These are phyloP conservation scores for Coryphaenoides rupestris DNA, from an alignment of 2,113 vertebrate genomes.

Conservation along the genomic window DNA sequence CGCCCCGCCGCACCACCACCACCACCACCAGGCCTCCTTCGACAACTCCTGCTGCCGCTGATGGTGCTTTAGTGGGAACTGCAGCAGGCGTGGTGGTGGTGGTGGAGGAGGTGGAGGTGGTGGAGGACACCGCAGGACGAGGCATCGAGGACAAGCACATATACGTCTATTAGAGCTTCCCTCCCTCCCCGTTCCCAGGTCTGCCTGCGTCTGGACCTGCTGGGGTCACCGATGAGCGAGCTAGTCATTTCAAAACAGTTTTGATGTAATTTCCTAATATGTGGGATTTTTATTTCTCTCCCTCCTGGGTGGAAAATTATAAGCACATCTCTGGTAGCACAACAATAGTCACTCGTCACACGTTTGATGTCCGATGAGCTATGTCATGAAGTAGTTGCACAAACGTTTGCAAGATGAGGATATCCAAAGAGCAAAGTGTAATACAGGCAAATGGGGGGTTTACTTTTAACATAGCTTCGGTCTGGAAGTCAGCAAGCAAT, in stretches of 20 bases:
- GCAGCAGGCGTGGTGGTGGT: no score
- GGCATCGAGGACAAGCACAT: not conserved
- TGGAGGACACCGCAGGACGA: not conserved
- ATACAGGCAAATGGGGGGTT: no score
- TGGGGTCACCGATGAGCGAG: constrained; percentile 16
- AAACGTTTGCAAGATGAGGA: not conserved
- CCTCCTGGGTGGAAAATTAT: constrained; percentile 23
- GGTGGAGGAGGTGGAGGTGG: no score
- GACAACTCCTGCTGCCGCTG: not conserved
- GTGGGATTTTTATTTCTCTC: not conserved
- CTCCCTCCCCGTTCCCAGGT: not conserved
- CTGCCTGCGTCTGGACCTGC: not conserved
- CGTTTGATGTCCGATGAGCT: no score
- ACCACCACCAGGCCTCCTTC: not conserved
- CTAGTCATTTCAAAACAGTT: constrained; percentile 22
- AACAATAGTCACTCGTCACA: not conserved
- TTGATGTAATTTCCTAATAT: constrained; percentile 36
- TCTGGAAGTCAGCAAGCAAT: no score
- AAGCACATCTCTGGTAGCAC: constrained; percentile 28
- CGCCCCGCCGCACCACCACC: not conserved
- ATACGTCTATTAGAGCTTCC: not conserved
- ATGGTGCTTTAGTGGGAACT: no score
- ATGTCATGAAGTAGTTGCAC: not conserved
- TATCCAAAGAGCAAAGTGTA: not conserved
- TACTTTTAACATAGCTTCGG: no score